A percentile compares a stretch with the other conserved stretches of the same genome.
phyloP scores from a whole-genome alignment of 53 echinoderm and acorn worm genomes.

The Holothuria scabra region DNA sequence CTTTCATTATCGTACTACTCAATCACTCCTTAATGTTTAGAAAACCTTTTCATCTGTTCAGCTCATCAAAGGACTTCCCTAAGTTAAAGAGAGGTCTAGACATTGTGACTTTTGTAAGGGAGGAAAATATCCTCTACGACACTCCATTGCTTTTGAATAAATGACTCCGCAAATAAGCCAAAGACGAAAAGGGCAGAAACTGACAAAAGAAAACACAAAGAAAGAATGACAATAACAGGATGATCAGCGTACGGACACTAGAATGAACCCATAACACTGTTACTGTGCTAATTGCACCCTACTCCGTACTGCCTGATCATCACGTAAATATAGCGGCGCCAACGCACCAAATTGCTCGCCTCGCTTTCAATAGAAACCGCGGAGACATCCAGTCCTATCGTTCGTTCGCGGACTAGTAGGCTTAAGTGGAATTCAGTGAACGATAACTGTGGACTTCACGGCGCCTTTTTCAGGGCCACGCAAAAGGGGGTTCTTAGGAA shows the following conservation, averaged over 20 bases:
- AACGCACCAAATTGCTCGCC: conserved; percentile 75
- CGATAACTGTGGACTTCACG: conserved; percentile 25
- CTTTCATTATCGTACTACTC: conserved; percentile 33
- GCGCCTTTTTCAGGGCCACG: conserved; percentile 49
- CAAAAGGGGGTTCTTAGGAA: conserved; percentile 38
- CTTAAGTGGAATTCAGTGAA: conserved; percentile 48
- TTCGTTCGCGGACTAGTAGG: conserved; percentile 37
- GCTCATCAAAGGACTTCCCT: not conserved
- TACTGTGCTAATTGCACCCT: conserved; percentile 76
- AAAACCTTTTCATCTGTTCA: conserved; percentile 21
- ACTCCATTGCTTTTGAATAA: conserved; percentile 11
- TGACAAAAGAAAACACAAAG: conserved; percentile 29
- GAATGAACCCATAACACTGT: conserved; percentile 53
- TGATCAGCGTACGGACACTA: conserved; percentile 14
- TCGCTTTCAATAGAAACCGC: conserved; percentile 76
- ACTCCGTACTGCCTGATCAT: conserved; percentile 51
- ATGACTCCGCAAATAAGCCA: conserved; percentile 39
- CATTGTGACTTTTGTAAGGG: conserved; percentile 33
- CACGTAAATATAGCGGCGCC: conserved; percentile 97
- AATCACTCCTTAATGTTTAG: conserved; percentile 19
- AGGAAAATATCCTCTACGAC: conserved; percentile 15
- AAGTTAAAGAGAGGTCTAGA: conserved; percentile 29
- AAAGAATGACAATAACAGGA: conserved; percentile 33
- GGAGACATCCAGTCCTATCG: conserved; percentile 21
- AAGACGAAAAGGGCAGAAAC: conserved; percentile 36